Percentiles rank a stretch among this genome's conserved stretches.
Conservation (phyloP, 2,888 invertebrate species). For the Patella pellucida region DNA sequence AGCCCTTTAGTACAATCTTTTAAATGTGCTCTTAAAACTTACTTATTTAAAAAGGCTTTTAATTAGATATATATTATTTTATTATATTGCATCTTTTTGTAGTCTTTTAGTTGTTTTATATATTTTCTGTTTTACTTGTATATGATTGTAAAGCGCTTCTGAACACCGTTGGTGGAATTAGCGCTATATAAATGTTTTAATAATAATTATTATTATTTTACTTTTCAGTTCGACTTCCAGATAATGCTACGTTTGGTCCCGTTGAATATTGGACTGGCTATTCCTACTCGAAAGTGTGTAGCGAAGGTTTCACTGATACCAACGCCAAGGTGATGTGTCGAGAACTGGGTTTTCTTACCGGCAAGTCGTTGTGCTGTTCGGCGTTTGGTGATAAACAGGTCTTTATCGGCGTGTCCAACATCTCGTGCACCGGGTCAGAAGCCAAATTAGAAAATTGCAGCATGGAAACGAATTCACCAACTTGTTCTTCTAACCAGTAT, state of each 20-base stretch:
- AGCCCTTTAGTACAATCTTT: too few species aligned
- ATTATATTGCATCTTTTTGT: too few species aligned
- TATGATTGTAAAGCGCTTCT: too few species aligned
- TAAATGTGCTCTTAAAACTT: too few species aligned
- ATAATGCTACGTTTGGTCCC: conserved; percentile 44
- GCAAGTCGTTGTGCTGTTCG: conserved; percentile 45
- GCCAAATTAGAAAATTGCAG: conserved; percentile 41
- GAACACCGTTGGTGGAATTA: too few species aligned
- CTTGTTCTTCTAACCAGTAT: conserved; percentile 43
- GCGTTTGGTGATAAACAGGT: conserved; percentile 41
- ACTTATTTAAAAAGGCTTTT: too few species aligned
- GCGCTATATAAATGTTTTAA: too few species aligned
- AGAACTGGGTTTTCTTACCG: conserved; percentile 69
- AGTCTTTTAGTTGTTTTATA: too few species aligned
- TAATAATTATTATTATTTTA: not conserved
- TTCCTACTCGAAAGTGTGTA: conserved; percentile 75
- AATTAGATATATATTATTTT: too few species aligned
- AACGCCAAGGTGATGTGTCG: conserved; percentile 75
- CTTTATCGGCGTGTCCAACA: conserved; percentile 45
- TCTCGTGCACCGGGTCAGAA: conserved; percentile 72
- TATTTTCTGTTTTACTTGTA: too few species aligned
- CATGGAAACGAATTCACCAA: conserved; percentile 15
- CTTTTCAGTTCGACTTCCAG: conserved; percentile 37
- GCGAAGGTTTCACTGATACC: conserved; percentile 79
- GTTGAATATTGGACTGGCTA: conserved; percentile 41